Base-by-base conservation (phyloP, 2,797 vertebrate genomes). In the Orestias chungarensis region DNA sequence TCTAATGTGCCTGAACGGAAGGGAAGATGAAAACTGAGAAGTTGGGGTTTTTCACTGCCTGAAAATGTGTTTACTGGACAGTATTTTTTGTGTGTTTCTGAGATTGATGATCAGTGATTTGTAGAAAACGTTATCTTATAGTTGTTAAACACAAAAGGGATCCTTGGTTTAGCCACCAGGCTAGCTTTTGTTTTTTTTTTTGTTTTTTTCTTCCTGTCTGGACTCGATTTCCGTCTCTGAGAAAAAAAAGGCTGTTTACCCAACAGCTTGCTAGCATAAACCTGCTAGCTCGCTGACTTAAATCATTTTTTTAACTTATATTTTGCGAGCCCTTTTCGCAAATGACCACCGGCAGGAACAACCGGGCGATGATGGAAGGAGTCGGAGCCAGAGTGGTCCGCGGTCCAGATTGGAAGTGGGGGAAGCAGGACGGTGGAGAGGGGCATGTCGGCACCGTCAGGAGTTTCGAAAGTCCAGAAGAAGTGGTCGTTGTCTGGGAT, bases 321-420 rank as follows among this genome's bases (percentile, higher is more conserved):
- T 72, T 33, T 71, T 74, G 74, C 69, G 44, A 76, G 23, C 74
- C 55, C n/a, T 44, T 79, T 82, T 47, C 27, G n/a, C 79, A 91
- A 93, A 99, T 99, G 97, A 98, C 96, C 89, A 97, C 96, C 94
- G 96, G 97, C 59, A 95, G 98, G 93, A 99, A 99, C 85, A 99
- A 99, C 94, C 95, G 98, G 33, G 96, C 97, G 81, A 98, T 99
- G 97, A 98, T 99, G 96, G 98, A 99, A 87, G 98, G 97, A 79
- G 97, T 99, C n/a, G 98, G 97, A 29, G 97, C 97, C 14, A 95
- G 98, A 74, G 97, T 98, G 50, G 95, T 98, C 54, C 96, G 97
- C 46, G 98, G 98, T 90, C 98, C 97, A 1, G 97, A 99, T 92
- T 99, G 98, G 98, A 99, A 99, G 88, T 99, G 98, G 97, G 98